These are phyloP conservation scores for Percopsis omiscomaycus DNA, from an alignment of 2,797 vertebrate species.

Conservation along the genomic window DNA sequence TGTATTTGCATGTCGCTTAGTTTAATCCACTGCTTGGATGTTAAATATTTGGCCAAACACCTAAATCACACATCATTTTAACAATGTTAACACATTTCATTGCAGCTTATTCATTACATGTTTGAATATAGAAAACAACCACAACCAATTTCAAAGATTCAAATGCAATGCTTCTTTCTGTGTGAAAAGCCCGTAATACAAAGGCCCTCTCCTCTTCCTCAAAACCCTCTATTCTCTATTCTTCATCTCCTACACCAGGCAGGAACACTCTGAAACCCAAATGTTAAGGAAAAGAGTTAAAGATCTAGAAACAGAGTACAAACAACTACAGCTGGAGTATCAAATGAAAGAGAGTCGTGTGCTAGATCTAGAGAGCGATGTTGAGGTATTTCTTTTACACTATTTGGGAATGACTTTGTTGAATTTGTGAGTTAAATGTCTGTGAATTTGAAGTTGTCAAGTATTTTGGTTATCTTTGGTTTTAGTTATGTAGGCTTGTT, in stretches of 20 bases:
- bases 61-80: neutral
- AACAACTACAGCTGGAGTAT: conserved; percentile 83
- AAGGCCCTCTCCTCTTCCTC: conserved; percentile 27
- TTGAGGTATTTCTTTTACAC: conserved; percentile 77
- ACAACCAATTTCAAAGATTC: conserved; percentile 11
- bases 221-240: conserved; percentile 56
- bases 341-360: conserved; percentile 81
- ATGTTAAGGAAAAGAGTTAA: conserved; percentile 84
- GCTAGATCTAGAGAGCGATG: conserved; percentile 81
- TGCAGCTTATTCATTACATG: conserved; percentile 8
- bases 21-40: conserved; percentile 5
- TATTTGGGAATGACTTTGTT: conserved; percentile 68
- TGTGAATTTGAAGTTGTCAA: conserved; percentile 62
- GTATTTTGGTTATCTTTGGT: conserved; percentile 41
- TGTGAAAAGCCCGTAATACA: conserved; percentile 44
- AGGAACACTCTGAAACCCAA: conserved; percentile 82
- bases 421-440: conserved; percentile 45
- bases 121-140: neutral
- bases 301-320: conserved; percentile 85
- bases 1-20: conserved; percentile 3
- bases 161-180: conserved; percentile 49
- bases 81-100: conserved; percentile 6
- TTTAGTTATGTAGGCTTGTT: conserved; percentile 50
- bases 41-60: conserved; percentile 5
- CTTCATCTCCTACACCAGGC: conserved; percentile 73